Conservation (phyloP, 1,140 invertebrate species). For the Trissolcus basalis region DNA sequence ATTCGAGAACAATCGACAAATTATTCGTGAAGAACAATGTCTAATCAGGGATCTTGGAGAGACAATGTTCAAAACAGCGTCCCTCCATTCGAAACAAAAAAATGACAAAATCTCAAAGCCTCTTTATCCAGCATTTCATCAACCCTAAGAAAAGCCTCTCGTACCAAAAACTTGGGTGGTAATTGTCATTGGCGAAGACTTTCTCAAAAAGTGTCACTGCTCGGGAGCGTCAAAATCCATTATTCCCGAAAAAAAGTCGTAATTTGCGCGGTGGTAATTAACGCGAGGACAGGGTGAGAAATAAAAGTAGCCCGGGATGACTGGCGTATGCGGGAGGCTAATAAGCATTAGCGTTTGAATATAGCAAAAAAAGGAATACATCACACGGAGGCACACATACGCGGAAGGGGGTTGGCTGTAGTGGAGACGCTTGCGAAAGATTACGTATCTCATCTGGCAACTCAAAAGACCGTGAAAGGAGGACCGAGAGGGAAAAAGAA, state of each 20-base stretch:
- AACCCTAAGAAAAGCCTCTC: background rate
- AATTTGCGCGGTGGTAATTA: slow-evolving; percentile 39
- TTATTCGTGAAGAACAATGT: background rate
- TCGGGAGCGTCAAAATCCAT: slow-evolving; percentile 30
- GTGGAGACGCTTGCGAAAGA: slow-evolving; percentile 34
- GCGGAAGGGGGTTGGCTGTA: slow-evolving; percentile 28
- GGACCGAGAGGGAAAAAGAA: slow-evolving; percentile 38
- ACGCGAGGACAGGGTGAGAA: slow-evolving; percentile 3
- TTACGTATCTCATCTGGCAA: slow-evolving; percentile 55
- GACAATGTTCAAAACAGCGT: background rate
- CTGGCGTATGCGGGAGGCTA: slow-evolving; percentile 7
- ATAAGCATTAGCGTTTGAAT: slow-evolving; percentile 45
- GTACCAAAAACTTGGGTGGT: slow-evolving; percentile 17
- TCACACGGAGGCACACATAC: slow-evolving; percentile 39
- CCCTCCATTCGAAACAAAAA: background rate
- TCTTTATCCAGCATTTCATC: slow-evolving; percentile 1
- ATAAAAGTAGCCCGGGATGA: slow-evolving; percentile 41
- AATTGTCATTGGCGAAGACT: slow-evolving; percentile 12
- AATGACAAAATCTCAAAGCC: background rate
- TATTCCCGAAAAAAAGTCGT: slow-evolving; percentile 37
- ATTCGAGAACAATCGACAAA: background rate
- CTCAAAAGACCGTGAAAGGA: slow-evolving; percentile 58
- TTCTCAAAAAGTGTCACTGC: slow-evolving; percentile 11
- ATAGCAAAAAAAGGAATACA: slow-evolving; percentile 1
- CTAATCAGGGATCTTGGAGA: background rate